These are phyloP conservation scores for Pachliopta kotzebuea DNA, from an alignment of 2,888 invertebrate genomes.

Conservation along the genomic window DNA sequence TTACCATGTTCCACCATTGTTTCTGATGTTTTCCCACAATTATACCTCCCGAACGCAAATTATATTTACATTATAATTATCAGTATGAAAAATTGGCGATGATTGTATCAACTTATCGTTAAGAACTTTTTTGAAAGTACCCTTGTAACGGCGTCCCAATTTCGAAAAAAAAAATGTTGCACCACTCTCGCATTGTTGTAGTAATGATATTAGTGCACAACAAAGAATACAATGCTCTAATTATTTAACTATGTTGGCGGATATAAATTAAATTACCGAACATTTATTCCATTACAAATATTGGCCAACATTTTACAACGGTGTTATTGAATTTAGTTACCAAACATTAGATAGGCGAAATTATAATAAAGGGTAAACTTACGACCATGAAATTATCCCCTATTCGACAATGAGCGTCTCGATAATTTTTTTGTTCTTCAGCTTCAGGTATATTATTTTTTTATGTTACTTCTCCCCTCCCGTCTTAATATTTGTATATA, in stretches of 20 bases:
- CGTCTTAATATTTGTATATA: too few relatives aligned
- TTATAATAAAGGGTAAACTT: too few relatives aligned
- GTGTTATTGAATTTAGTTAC: too few relatives aligned
- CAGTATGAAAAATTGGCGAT: constrained; percentile 6
- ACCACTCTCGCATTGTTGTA: constrained; percentile 7
- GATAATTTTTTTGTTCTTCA: too few relatives aligned
- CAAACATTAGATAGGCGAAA: too few relatives aligned
- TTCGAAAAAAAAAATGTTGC: neutral
- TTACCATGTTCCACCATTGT: constrained; percentile 19
- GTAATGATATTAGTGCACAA: constrained; percentile 11
- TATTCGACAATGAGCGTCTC: too few relatives aligned
- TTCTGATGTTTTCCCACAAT: constrained; percentile 8
- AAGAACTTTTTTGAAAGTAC: constrained; percentile 11
- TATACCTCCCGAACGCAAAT: constrained; percentile 6
- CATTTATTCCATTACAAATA: too few relatives aligned
- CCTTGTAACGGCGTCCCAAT: neutral
- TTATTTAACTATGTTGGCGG: neutral
- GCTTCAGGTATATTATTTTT: too few relatives aligned
- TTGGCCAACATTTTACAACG: too few relatives aligned
- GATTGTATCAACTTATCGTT: constrained; percentile 7
- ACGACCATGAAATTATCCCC: too few relatives aligned
- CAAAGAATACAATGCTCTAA: constrained; percentile 4
- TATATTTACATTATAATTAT: constrained; percentile 16
- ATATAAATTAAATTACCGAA: neutral
- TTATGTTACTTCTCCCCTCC: too few relatives aligned